phyloP scores from a whole-genome alignment of 2,797 vertebrate species.

The Scomberomorus guttatus region DNA sequence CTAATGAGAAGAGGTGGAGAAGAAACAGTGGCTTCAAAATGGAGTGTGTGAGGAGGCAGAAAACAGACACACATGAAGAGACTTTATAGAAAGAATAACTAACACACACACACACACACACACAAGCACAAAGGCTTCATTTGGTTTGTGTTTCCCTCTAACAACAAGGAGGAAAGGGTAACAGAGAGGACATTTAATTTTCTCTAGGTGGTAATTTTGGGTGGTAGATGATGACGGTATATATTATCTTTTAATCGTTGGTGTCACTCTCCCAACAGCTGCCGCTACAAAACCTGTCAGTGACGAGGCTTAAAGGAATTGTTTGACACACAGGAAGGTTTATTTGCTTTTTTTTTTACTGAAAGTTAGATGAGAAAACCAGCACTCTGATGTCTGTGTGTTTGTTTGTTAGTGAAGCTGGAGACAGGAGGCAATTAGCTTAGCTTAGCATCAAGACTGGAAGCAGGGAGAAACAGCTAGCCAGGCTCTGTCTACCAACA shows the following conservation, averaged over 20 bases:
- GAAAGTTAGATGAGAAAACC: too few relatives aligned
- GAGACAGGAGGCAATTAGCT: too few relatives aligned
- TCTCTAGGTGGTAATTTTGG: background rate
- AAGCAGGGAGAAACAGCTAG: too few relatives aligned
- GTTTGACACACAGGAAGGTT: background rate
- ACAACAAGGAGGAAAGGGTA: background rate
- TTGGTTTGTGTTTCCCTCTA: background rate
- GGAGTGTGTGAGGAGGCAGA: conserved; percentile 5
- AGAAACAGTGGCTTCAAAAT: conserved; percentile 34
- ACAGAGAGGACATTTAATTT: background rate
- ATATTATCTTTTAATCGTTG: conserved; percentile 19
- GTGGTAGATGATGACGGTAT: background rate
- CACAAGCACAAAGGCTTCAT: background rate
- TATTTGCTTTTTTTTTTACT: background rate
- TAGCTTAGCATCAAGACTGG: too few relatives aligned
- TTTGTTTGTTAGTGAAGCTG: too few relatives aligned
- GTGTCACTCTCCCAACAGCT: background rate
- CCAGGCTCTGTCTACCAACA: too few relatives aligned
- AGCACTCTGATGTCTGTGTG: too few relatives aligned
- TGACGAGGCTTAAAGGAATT: background rate
- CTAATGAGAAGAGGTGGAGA: conserved; percentile 59
- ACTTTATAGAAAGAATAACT: too few relatives aligned
- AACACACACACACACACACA: too few relatives aligned
- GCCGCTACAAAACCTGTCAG: background rate
- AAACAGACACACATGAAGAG: background rate